A percentile compares a stretch with the other conserved stretches of the same genome.
These are phyloP conservation scores for Oryctolagus cuniculus DNA, from an alignment of 2,113 vertebrate genomes.

Conservation along the genomic window DNA sequence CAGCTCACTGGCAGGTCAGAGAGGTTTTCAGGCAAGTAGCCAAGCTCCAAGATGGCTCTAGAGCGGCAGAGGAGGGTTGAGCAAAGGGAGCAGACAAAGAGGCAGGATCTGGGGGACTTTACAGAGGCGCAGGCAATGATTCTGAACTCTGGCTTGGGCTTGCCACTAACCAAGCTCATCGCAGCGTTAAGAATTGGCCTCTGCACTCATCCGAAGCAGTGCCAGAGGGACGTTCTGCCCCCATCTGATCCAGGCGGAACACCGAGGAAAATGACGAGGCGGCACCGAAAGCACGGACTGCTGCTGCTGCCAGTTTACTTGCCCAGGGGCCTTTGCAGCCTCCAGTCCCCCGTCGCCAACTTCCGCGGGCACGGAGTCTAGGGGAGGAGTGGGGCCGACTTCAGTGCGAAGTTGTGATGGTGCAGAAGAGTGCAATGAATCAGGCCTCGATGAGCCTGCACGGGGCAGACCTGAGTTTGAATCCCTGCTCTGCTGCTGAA, in stretches of 20 bases:
- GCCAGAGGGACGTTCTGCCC: not conserved
- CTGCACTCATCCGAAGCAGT: not conserved
- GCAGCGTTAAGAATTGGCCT: not conserved
- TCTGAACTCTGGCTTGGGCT: not conserved
- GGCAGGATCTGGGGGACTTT: not conserved
- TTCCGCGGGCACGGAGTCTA: not conserved
- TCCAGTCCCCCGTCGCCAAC: not conserved
- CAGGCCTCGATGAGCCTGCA: not conserved
- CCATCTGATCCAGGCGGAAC: not conserved
- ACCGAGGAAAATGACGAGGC: conserved; percentile 36
- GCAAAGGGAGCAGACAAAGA: not conserved
- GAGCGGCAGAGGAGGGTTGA: not conserved
- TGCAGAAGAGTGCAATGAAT: rapidly evolving
- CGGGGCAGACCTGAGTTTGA: not conserved
- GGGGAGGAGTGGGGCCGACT: not conserved
- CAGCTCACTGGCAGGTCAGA: conserved; percentile 39
- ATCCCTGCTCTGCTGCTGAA: not conserved
- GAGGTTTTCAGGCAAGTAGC: conserved; percentile 67
- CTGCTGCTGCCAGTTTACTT: not conserved
- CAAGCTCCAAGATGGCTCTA: not conserved
- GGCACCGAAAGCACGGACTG: not conserved
- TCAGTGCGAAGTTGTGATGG: not conserved
- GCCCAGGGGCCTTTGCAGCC: not conserved
- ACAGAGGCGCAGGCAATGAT: not conserved
- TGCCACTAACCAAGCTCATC: conserved; percentile 19